These are phyloP conservation scores for Cinclus cinclus DNA, from an alignment of 2,113 vertebrate species.

Conservation along the genomic window DNA sequence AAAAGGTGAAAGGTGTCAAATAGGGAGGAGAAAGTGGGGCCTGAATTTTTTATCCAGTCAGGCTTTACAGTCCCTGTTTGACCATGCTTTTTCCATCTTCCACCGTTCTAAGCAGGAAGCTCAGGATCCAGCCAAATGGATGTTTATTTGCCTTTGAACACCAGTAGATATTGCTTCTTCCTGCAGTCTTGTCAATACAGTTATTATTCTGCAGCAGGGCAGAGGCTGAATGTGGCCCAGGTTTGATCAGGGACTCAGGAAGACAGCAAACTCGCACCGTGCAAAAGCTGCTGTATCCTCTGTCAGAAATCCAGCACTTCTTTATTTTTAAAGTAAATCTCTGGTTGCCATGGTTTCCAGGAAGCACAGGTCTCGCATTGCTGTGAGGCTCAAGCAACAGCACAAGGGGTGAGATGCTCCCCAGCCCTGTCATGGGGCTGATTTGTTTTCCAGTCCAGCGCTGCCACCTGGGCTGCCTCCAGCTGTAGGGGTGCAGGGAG, in stretches of 20 bases:
- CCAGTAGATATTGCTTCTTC: not conserved
- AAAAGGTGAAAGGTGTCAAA: not conserved
- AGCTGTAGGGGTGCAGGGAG: not conserved
- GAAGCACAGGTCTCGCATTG: not conserved
- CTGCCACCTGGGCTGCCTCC: not conserved
- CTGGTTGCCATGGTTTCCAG: constrained; percentile 15
- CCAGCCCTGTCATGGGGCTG: accelerated
- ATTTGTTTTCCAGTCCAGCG: not conserved
- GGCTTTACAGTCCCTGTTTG: not conserved
- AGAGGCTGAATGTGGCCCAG: not conserved
- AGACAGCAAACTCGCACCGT: not conserved
- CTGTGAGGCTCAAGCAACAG: not conserved
- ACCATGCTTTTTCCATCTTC: not conserved
- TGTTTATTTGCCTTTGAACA: not conserved
- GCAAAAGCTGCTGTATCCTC: not conserved
- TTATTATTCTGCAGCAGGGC: not conserved
- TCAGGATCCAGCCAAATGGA: not conserved
- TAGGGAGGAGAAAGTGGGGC: not conserved
- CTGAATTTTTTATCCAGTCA: not conserved
- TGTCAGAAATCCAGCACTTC: not conserved
- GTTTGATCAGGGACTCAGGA: not conserved
- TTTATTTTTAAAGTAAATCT: not conserved
- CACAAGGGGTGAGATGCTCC: not conserved
- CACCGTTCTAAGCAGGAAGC: not conserved
- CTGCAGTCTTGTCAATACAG: not conserved